Evolutionary conservation across 2,113 vertebrate species (phyloP), one percentile per base, ranked within the genome.

Genomic region (Benitochromis conjunctus): DNA sequence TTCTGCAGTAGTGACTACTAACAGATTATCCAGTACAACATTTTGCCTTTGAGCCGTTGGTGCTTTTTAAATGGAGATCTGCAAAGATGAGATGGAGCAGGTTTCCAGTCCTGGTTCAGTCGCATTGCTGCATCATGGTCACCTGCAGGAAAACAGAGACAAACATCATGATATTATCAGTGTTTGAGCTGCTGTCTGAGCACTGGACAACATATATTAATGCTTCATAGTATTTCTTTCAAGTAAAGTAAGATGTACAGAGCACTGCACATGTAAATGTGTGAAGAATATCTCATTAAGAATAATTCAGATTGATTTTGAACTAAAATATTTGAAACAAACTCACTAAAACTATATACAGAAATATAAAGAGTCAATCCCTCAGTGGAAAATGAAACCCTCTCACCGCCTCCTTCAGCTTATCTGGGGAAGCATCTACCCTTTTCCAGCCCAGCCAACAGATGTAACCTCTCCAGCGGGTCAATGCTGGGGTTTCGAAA

Each of bases 261-360:
- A 57, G 55, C 26, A 57, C 55, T 57, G 24, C 12, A 57, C 24
- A 57, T 57, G 55, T 57, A 57, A 34, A 60, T 10, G 8, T 34
- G 14, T 60, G 29, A 60, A 0, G 29, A 60, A 60, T 58, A 18
- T 58, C 26, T 18, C 14, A 60, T 60, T 60, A 60, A 60, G 57
- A 60, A 60, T 1, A 31, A 31, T 60, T 60, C 57, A 60, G 26
- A 60, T 31, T 60, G 1, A 31, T 60, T 60, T 6, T 2, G 26
- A 60, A 60, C 31, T 60, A 18, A 31, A 60, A 60, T 60, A 60
- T 60, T 31, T 60, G 26, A 60, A 31, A 31, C 57, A 60, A 60
- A 60, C 57, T 1, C 26, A 31, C 8, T 6, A 58, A 58, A 58
- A 31, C 57, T 58, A 26, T 7, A 7, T 26, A 58, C 5, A 60